Evolutionary conservation across 2,888 invertebrate genomes (phyloP), one percentile per base, ranked within the genome.

Genomic region (Metellina segmentata): DNA sequence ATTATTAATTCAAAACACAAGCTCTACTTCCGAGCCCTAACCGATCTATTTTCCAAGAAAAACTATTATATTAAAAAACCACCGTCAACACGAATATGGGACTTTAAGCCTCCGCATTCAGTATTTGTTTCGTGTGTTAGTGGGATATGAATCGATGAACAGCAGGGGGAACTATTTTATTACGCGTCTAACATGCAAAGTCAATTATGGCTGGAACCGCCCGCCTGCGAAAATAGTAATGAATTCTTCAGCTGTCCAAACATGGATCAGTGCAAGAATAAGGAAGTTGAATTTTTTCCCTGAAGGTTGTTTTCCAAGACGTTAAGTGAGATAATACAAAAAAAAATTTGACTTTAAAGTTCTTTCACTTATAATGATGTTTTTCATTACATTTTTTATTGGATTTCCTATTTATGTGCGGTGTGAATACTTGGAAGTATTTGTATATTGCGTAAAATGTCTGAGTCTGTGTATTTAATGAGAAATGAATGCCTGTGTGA

Each of bases 141-240:
- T 85, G 78, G 85, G 49, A 77, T 82, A 87, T 91, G 78, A 91
- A 87, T 91, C 91, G 87, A 91, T 91, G 91, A 83, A 87, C 91
- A 83, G 87, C 87, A 20, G 91, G 91, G 77, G 61, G 87, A 51
- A 87, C 87, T 91, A 86, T 82, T 91, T 91, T 91, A 91, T 91
- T 91, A 91, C 91, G 72, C 78, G 71, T 51, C 83, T 78, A 78
- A 91, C 91, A 91, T 91, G 91, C 79, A 91, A 91, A 91, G 82
- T 91, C 91, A 91, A 91, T 91, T 91, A 91, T 82, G 75, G 87
- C 82, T 78, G 71, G 11, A 20, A 83, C 87, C 91, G 34, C 91
- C 91, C 78, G 91, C 91, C 77, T 87, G 91, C 79, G 78, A 91
- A 91, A 91, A 87, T 86, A 61, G 81, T 82, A 87, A 78, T 81